phyloP scores from a whole-genome alignment of 2,797 vertebrate genomes.

The Labeo calbasu region DNA sequence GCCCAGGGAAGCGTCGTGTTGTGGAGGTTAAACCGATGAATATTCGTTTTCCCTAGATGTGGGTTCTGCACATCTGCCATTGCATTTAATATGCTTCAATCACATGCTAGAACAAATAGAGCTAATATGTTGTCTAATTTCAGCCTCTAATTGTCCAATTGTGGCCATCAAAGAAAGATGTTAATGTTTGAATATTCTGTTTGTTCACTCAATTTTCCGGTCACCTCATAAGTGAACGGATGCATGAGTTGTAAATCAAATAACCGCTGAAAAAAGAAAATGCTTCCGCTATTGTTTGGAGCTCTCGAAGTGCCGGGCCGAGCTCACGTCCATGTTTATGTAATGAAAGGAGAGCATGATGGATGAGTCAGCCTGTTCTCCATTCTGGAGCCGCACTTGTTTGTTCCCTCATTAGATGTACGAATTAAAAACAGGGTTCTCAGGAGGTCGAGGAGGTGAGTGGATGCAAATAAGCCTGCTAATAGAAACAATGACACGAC shows the following conservation, averaged over 20 bases:
- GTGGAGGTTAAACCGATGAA: slow-evolving; percentile 9
- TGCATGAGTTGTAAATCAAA: slow-evolving; percentile 33
- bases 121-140: slow-evolving; percentile 31
- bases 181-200: slow-evolving; percentile 7
- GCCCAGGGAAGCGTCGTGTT: background rate
- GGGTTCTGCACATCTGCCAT: slow-evolving; percentile 1
- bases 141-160: slow-evolving; percentile 31
- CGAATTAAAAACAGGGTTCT: slow-evolving; percentile 31
- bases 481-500: slow-evolving; percentile 18
- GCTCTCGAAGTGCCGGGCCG: background rate
- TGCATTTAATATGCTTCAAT: background rate
- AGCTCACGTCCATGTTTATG: slow-evolving; percentile 13
- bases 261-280: background rate
- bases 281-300: slow-evolving; percentile 34
- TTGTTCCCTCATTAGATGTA: slow-evolving; percentile 43
- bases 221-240: slow-evolving; percentile 1
- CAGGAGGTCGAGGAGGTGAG: slow-evolving; percentile 30
- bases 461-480: slow-evolving; percentile 38
- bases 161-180: slow-evolving; percentile 24
- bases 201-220: slow-evolving; percentile 15
- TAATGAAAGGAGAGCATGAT: slow-evolving; percentile 22
- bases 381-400: slow-evolving; percentile 9
- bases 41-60: slow-evolving; percentile 3
- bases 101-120: slow-evolving; percentile 1
- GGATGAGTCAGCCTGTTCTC: slow-evolving; percentile 29